Evolutionary conservation across 2,797 vertebrate species (phyloP).

Genomic region (Schizopygopsis malacanthus): DNA sequence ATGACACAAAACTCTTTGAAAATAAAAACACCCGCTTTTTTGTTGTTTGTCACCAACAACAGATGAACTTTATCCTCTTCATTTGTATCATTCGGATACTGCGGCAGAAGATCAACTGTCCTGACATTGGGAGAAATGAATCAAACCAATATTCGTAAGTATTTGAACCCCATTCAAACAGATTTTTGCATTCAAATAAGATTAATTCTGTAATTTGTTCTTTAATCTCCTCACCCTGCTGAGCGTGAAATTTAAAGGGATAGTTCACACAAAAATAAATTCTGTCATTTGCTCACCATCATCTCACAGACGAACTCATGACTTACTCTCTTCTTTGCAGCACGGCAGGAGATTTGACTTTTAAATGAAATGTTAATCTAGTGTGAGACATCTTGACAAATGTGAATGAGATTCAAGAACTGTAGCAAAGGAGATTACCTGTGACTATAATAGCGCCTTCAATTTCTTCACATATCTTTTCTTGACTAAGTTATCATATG

Average conservation of each 20-base stretch:
- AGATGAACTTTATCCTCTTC: constrained; percentile 96
- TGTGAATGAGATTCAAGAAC: background rate
- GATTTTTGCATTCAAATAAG: constrained; percentile 10
- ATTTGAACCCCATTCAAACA: background rate
- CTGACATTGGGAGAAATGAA: constrained; percentile 89
- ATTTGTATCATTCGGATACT: constrained; percentile 95
- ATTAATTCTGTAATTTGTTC: background rate
- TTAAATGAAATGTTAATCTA: background rate
- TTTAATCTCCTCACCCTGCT: background rate
- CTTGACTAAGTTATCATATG: background rate
- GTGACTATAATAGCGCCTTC: background rate
- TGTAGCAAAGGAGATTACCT: background rate
- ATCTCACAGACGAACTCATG: background rate
- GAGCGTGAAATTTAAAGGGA: background rate
- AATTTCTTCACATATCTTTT: background rate
- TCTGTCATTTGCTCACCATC: background rate
- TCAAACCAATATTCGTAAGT: constrained; percentile 95
- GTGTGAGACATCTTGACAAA: constrained; percentile 3
- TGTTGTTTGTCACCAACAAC: constrained; percentile 40
- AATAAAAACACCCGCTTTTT: constrained; percentile 21
- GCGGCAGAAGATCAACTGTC: constrained; percentile 93
- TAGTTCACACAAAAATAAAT: background rate
- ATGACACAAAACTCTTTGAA: background rate
- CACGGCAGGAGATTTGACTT: background rate
- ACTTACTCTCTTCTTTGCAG: background rate